Conservation (phyloP, 2,888 invertebrate genomes). For the Pseudococcus longispinus region DNA sequence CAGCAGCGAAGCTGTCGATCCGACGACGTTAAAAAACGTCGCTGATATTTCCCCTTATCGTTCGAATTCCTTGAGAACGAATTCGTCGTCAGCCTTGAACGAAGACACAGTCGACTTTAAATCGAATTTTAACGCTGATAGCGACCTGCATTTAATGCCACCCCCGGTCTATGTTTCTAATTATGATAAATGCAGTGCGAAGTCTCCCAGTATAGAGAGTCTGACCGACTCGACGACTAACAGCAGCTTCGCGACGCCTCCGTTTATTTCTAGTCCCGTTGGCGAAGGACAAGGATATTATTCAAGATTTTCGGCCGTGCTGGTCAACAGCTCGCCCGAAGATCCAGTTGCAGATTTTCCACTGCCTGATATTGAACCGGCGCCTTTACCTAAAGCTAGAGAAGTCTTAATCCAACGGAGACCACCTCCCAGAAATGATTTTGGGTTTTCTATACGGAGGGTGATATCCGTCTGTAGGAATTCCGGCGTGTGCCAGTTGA, state of each 20-base stretch:
- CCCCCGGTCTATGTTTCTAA: constrained; percentile 48
- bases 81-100: not conserved
- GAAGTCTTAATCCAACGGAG: constrained; percentile 79
- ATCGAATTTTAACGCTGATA: not conserved
- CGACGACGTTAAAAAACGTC: not conserved
- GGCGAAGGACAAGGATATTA: constrained; percentile 82
- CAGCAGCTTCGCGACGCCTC: constrained; percentile 85
- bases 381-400: constrained; percentile 76
- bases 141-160: constrained; percentile 30
- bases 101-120: constrained; percentile 29
- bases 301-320: constrained; percentile 60
- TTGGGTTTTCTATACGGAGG: constrained; percentile 90
- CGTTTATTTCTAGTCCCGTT: constrained; percentile 83
- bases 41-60: not conserved
- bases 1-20: constrained; percentile 34
- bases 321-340: constrained; percentile 65
- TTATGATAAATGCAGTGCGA: constrained; percentile 48
- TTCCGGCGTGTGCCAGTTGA: constrained; percentile 61
- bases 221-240: constrained; percentile 83
- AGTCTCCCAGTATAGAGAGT: constrained; percentile 78
- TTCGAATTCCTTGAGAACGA: not conserved
- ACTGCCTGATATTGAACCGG: constrained; percentile 73
- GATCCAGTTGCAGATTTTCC: constrained; percentile 71
- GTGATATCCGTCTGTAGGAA: constrained; percentile 80
- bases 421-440: constrained; percentile 85